Percentiles rank a stretch among this genome's conserved stretches.
Evolutionary conservation across 2,888 invertebrate genomes (phyloP).

Genomic region (Antitype chi): DNA sequence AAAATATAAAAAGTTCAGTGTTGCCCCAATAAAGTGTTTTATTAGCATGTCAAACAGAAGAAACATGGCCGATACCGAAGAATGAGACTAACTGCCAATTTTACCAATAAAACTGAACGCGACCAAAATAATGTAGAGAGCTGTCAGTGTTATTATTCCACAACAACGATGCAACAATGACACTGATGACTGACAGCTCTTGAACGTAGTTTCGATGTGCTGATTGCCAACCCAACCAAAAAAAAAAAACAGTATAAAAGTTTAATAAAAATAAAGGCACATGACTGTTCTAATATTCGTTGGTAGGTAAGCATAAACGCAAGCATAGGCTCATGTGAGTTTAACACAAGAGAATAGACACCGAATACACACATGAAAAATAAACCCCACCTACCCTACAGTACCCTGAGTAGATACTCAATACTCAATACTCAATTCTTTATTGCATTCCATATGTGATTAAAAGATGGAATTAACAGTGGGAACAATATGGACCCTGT

Average conservation of each 20-base stretch:
- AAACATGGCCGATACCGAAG: not conserved
- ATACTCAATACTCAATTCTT: too few species aligned
- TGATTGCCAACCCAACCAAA: too few species aligned
- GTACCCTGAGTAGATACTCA: too few species aligned
- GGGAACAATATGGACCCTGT: too few species aligned
- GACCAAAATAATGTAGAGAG: too few species aligned
- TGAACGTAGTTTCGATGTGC: not conserved
- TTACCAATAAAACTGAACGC: not conserved
- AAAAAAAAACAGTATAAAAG: not conserved
- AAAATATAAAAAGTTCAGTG: not conserved
- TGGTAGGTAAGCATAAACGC: not conserved
- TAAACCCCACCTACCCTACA: too few species aligned
- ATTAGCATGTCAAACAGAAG: conserved; percentile 8
- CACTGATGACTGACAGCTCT: not conserved
- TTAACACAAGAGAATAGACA: not conserved
- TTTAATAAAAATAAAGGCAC: not conserved
- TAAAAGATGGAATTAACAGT: too few species aligned
- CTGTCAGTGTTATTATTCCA: too few species aligned
- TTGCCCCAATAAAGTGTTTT: conserved; percentile 13
- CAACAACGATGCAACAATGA: not conserved
- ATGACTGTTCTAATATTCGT: not conserved
- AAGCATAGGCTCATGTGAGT: not conserved
- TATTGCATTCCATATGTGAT: too few species aligned
- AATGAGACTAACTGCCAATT: not conserved
- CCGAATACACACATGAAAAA: not conserved